Base-by-base conservation (phyloP, 1,140 invertebrate species). In the Drosophila nannoptera region DNA sequence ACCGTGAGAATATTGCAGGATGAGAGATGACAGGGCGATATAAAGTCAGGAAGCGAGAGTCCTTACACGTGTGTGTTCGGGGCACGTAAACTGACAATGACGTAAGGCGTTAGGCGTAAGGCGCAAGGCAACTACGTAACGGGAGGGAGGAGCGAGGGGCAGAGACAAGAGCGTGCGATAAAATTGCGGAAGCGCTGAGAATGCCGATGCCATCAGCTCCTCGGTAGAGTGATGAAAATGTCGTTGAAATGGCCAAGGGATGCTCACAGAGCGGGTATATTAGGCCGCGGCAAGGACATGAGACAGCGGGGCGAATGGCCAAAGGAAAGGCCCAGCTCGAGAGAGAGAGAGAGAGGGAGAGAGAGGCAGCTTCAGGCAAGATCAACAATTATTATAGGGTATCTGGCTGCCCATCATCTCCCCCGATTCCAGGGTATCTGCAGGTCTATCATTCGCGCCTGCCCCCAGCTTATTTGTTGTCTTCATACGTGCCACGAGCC, bases 171-270 rank as follows among this genome's bases (percentile, higher is more conserved):
- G 22, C 22, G 62, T 74, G 70, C 86, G 81, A 86, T 86, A 81
- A 86, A 86, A 86, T 69, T 81, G 74, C 82, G 81, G 81, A 86
- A 86, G 81, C 71, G 71, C 68, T 69, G 75, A 81, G 77, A 87
- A 86, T 86, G 82, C 81, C 82, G 77, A 84, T 86, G 67, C 77
- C 70, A 86, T 77, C 77, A 22, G 60, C 66, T 29, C 45, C 32
- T 11, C 45, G 46, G 50, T 29, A 32, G 22, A 66, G 64, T 69
- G 60, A 58, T 69, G 66, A 56, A 59, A 69, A 63, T 59, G 59
- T 56, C 54, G 38, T 14, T 42, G 32, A 38, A 12, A 40, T 14
- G 14, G 16, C 7, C 12, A 9, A 36, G 29, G 29, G 12, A 11
- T 12, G 40, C 6, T 3, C 7, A 9, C 9, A 5, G 11, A 31